Base-by-base conservation (phyloP, 2,888 invertebrate genomes). In the Trissolcus brochymenae region DNA sequence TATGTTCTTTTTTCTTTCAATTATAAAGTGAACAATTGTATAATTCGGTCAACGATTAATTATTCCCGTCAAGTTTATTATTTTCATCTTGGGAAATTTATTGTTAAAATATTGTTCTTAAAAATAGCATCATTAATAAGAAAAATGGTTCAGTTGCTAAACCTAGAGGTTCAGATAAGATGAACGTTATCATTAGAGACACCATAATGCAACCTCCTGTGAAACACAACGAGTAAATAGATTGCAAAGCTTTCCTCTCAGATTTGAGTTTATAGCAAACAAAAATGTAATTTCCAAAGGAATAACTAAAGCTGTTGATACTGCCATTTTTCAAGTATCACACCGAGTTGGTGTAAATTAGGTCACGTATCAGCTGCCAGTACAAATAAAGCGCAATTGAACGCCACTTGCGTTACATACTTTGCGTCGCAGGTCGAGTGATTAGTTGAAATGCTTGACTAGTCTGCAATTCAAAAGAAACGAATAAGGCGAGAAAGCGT, bases 351-450 rank as follows among this genome's bases (percentile, higher is more conserved):
- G 13, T 14, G 43, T 46, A 60, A 59, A 68, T 53, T 60, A 41
- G 67, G 67, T 59, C 67, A 67, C 59, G 53, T 53, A 68, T 68
- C 53, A 53, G 54, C 41, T 57, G 51, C 67, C 43, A 14, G 51
- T 29, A 67, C 25, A 68, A 53, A 59, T 60, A 51, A 57, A 54
- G 25, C 29, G 51, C 53, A 54, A 40, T 16, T 56, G 25, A 43
- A 16, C 14, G 51, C 25, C 40, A 13, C 9, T 35, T 65, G 16
- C 9, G 19, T 21, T 35, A 40, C 6, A 7, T 16, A 43, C 46
- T 13, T 50, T 50, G 50, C 49, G 35, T 55, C 46, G 25, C 35
- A 40, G 19, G 56, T 65, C 40, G 21, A 50, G 65, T 64, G 55
- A 64, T 64, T 64, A 64, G 55, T 55, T 46, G 11, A 21, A 21